A percentile compares a stretch with the other conserved stretches of the same genome.
Conservation (phyloP, 2,113 vertebrate genomes). For the Sylvietta virens region DNA sequence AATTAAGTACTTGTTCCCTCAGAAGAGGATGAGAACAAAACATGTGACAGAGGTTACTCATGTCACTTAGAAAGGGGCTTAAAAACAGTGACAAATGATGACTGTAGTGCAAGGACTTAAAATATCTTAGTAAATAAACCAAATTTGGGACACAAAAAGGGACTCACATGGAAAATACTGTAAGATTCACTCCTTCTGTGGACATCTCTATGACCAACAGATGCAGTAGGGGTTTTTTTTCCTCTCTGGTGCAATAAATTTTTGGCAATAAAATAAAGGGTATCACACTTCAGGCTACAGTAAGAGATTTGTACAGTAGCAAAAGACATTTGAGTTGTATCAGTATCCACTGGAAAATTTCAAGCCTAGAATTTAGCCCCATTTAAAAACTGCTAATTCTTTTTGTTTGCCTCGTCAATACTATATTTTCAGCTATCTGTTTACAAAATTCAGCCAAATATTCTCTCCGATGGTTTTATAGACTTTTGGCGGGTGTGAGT, state of each 20-base stretch:
- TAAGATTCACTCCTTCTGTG: neutral
- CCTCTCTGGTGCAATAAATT: neutral
- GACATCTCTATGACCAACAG: neutral
- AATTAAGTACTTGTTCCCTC: neutral
- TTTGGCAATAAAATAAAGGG: neutral
- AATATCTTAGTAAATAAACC: neutral
- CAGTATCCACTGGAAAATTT: neutral
- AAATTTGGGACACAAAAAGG: neutral
- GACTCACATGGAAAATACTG: neutral
- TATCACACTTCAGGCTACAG: neutral
- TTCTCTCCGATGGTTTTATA: neutral
- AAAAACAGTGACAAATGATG: neutral
- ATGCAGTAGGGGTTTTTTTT: neutral
- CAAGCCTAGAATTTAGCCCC: neutral
- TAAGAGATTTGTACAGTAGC: neutral
- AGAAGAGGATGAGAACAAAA: neutral
- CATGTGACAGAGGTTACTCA: neutral
- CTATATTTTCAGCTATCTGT: neutral
- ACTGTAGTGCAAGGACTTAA: neutral
- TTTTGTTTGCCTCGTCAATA: neutral
- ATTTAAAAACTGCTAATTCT: neutral
- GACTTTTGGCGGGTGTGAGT: neutral
- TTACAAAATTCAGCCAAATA: neutral
- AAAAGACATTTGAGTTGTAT: neutral
- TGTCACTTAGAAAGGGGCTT: neutral